Base-by-base conservation (phyloP, 2,797 vertebrate genomes). In the Halcyon smyrnensis region DNA sequence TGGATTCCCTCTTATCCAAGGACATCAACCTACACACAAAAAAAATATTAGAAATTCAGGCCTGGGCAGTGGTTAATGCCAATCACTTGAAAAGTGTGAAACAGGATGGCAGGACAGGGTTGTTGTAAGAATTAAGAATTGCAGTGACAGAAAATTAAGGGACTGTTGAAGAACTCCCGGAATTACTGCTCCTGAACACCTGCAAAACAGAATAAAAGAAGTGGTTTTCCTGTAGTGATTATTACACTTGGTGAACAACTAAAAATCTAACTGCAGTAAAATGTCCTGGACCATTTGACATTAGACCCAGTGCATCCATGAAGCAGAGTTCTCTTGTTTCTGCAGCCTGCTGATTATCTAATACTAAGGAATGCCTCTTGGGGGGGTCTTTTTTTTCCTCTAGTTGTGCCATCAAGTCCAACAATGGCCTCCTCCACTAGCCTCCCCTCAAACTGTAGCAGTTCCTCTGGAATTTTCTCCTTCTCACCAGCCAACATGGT, bases 401-500 rank as follows among this genome's bases (percentile, higher is more conserved):
- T 91, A 99, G 99, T 99, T 45, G 99, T 99, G 97, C 99, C 99
- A 95, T 99, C 99, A 87, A 99, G 99, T 97, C 99, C 99, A 64
- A 99, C 99, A 54, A 99, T 99, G 99, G 99, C 99, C 92, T 99
- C 99, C 80, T 99, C 99, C 98, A 99, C 99, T 97, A 99, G 99
- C 96, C 98, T 99, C 84, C 99, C 99, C 81, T 99, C 99, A 97
- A 99, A 99, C 98, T 99, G 99, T 98, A 99, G 99, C 98, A 99
- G 99, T 93, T 99, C 99, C 90, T 99, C 99, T 34, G 99, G 99
- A 93, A 99, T 99, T 97, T 99, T 99, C 98, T 99, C 99, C 98
- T 99, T 99, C 98, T 99, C 99, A 95, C 99, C 99, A 96, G 99
- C 99, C 98, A 99, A 99, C 98, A 99, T 99, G 99, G 99, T 99